Evolutionary conservation across 2,888 invertebrate species (phyloP).

Genomic region (Blera fallax): DNA sequence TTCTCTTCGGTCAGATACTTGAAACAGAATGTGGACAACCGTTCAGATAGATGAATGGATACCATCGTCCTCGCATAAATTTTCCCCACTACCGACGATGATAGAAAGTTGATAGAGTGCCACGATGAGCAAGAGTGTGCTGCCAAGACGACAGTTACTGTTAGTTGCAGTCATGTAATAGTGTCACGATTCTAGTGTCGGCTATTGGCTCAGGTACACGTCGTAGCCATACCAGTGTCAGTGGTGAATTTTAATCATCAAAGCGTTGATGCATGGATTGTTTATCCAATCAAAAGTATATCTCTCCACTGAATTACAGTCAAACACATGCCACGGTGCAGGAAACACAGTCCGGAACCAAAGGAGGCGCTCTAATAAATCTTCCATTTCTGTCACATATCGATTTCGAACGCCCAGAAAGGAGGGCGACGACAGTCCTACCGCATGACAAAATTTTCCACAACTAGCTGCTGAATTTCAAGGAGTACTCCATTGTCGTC

Average conservation of each 20-base stretch:
- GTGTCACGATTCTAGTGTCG: neutral
- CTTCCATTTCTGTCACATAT: constrained; percentile 44
- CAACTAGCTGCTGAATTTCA: neutral
- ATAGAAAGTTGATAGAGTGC: constrained; percentile 47
- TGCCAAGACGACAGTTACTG: neutral
- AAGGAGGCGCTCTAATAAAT: constrained; percentile 34
- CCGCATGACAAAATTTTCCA: neutral
- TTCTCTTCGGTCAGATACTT: constrained; percentile 2
- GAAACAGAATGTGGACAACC: constrained; percentile 26
- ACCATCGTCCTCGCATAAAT: constrained; percentile 14
- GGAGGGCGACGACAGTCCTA: neutral
- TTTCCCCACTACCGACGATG: neutral
- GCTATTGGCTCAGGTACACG: neutral
- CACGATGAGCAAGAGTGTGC: neutral
- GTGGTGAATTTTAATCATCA: constrained; percentile 11
- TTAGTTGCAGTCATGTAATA: neutral
- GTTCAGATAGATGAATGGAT: constrained; percentile 12
- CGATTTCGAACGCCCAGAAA: neutral
- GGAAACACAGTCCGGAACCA: neutral
- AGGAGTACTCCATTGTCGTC: neutral
- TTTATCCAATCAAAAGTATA: neutral
- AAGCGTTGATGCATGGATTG: neutral
- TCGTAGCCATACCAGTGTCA: neutral
- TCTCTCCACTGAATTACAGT: neutral
- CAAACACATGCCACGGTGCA: neutral